These are phyloP conservation scores for Anhinga rufa DNA, from an alignment of 2,113 vertebrate species.

Conservation along the genomic window DNA sequence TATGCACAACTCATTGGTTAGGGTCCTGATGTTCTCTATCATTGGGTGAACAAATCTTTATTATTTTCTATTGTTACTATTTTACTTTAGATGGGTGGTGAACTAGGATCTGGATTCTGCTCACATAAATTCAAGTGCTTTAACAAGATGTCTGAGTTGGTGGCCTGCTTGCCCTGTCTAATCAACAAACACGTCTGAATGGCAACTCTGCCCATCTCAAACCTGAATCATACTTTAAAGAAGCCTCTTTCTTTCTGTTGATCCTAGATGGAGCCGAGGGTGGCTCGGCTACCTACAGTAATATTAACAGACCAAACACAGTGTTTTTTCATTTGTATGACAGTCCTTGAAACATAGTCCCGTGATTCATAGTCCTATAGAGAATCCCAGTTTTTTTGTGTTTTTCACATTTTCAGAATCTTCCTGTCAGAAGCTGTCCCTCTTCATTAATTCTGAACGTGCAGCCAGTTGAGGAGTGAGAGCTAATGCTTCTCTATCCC, in stretches of 20 bases:
- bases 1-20: background rate
- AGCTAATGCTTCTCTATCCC: background rate
- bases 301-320: background rate
- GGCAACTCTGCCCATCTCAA: background rate
- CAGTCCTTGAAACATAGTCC: background rate
- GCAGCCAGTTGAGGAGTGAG: constrained; percentile 2
- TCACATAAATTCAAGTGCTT: background rate
- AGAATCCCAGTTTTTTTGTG: background rate
- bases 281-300: background rate
- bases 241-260: background rate
- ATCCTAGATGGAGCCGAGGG: background rate
- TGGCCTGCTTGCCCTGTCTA: background rate
- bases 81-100: background rate
- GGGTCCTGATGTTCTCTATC: background rate
- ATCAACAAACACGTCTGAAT: background rate
- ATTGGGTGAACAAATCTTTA: background rate
- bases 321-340: background rate
- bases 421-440: background rate
- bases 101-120: background rate
- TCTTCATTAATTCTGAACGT: background rate
- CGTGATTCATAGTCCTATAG: background rate
- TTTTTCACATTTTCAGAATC: background rate
- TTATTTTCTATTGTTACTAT: background rate
- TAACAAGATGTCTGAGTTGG: background rate
- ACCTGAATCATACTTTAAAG: background rate